Percentiles rank a stretch among this genome's conserved stretches.
Conservation (phyloP, 2,113 vertebrate species). For the Argyrosomus japonicus region DNA sequence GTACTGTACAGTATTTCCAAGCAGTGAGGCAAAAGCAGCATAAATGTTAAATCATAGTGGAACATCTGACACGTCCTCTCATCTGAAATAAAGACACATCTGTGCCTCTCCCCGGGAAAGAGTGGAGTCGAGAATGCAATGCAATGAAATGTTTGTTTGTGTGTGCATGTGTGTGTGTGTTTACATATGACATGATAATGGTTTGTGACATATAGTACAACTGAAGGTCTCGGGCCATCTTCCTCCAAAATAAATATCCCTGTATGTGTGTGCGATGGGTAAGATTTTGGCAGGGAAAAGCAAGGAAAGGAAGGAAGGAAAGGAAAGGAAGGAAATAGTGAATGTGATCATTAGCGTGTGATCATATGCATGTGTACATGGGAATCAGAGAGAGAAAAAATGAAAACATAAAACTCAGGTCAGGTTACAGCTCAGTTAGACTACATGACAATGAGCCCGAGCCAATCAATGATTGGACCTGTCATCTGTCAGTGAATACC, state of each 20-base stretch:
- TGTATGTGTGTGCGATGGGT: neutral
- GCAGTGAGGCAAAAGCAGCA: slow-evolving; percentile 44
- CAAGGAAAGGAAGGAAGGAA: neutral
- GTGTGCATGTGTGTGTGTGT: neutral
- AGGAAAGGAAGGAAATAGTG: neutral
- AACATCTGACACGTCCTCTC: slow-evolving; percentile 64
- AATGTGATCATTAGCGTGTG: neutral
- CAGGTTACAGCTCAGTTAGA: slow-evolving; percentile 11
- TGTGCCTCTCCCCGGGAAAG: slow-evolving; percentile 30
- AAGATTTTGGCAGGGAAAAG: neutral
- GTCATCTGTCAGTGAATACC: slow-evolving; percentile 47
- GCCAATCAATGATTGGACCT: slow-evolving; percentile 59
- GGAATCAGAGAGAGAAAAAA: neutral
- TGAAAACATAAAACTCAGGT: slow-evolving; percentile 9
- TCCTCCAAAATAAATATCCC: neutral
- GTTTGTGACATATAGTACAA: slow-evolving; percentile 53
- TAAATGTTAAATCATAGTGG: slow-evolving; percentile 59
- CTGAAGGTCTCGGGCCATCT: slow-evolving; percentile 21
- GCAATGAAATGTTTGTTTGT: slow-evolving; percentile 34
- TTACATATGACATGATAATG: slow-evolving; percentile 40
- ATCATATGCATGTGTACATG: neutral
- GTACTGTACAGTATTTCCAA: slow-evolving; percentile 32
- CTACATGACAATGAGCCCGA: slow-evolving; percentile 19
- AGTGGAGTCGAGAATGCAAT: neutral
- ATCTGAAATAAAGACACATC: slow-evolving; percentile 46